Base-by-base conservation (phyloP, 2,888 invertebrate species). In the Drepana falcataria region DNA sequence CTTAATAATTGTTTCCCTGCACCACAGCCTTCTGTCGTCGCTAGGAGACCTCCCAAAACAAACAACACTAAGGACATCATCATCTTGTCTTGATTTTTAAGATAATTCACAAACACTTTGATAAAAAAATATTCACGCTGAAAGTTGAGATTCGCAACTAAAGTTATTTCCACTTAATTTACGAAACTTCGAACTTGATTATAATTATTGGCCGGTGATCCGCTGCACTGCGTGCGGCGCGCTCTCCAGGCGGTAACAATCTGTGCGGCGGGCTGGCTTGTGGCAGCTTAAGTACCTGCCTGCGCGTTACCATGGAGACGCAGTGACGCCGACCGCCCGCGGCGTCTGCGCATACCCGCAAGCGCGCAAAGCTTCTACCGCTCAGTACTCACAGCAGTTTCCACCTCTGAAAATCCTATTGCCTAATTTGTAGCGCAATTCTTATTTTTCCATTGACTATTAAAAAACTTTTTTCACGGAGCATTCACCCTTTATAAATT, bases 51-150 rank as follows among this genome's bases (percentile, higher is more conserved):
- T 81, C 90, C 87, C 86, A 89, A 79, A 86, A 90, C 83, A 82
- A 91, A 87, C 85, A 90, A 87, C 90, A 91, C 90, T 91, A 90
- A 87, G 87, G 87, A 71, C 75, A 85, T 85, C 90, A 85, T 85
- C 90, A 90, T 90, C 61, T 81, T 86, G 75, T 71, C 60, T 58
- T 63, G 59, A 37, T 37, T 72, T 68, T 68, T 72, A 69, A 76
- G 75, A 83, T 76, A 75, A 68, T 81, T 78, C 82, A 85, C 88
- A 73, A 77, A 87, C 90, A 90, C 90, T 88, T 77, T 76, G 60
- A 77, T 76, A 85, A 81, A 83, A 78, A 75, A 71, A 55, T 68
- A 75, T 71, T 70, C 87, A 83, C 85, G 77, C 54, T 64, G 68
- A 66, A 81, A 82, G 80, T 78, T 85, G 89, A 82, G 88, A 89